Evolutionary conservation across 2,113 vertebrate genomes (phyloP).

Genomic region (Herpailurus yagouaroundi): DNA sequence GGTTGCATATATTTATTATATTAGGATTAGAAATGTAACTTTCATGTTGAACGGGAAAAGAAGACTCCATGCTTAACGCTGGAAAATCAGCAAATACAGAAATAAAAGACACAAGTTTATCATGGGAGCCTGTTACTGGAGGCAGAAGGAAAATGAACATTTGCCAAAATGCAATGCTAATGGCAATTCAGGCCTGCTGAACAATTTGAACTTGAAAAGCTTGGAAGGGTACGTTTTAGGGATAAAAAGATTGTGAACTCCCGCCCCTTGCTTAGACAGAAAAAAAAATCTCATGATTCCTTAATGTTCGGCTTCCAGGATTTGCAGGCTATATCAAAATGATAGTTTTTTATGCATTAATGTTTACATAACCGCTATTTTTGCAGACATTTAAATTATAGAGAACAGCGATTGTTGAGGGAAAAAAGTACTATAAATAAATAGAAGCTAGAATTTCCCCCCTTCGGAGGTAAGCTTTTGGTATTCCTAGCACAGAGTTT

Average conservation of each 20-base stretch:
- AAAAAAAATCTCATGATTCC: slow-evolving; percentile 54
- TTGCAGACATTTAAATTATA: slow-evolving; percentile 75
- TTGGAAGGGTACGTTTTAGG: neutral
- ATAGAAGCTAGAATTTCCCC: slow-evolving; percentile 65
- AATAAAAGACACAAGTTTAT: neutral
- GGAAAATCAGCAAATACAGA: neutral
- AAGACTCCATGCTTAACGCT: neutral
- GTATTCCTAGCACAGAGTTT: slow-evolving; percentile 48
- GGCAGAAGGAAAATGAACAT: neutral
- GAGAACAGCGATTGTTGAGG: slow-evolving; percentile 67
- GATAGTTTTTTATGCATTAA: slow-evolving; percentile 73
- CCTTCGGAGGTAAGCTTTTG: slow-evolving; percentile 10
- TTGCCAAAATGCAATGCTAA: neutral
- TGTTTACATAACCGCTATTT: slow-evolving; percentile 77
- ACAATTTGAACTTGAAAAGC: slow-evolving; percentile 10
- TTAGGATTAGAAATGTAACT: neutral
- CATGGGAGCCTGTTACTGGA: neutral
- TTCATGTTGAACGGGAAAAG: neutral
- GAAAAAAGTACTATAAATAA: slow-evolving; percentile 63
- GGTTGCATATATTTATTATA: neutral
- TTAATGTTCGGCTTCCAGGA: slow-evolving; percentile 56
- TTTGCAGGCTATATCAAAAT: slow-evolving; percentile 64
- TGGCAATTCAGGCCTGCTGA: neutral
- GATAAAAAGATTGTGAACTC: slow-evolving; percentile 49
- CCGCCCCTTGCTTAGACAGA: neutral